These are phyloP conservation scores for Catharus bicknelli DNA, from an alignment of 2,113 vertebrate species.

Conservation along the genomic window DNA sequence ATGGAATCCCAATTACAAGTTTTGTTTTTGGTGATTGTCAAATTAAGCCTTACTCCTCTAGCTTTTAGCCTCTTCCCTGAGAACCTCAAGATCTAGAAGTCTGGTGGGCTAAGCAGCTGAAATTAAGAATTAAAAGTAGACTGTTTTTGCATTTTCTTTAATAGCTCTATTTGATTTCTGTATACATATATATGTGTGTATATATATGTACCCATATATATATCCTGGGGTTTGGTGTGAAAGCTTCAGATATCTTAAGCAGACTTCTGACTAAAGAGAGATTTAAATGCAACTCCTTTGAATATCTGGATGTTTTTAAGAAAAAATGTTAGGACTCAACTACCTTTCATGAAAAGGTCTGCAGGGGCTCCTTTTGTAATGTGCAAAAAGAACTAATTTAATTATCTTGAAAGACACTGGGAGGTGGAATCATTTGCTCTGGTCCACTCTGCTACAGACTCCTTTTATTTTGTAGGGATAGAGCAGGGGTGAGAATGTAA, in stretches of 20 bases:
- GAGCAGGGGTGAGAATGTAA: not conserved
- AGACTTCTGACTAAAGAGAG: not conserved
- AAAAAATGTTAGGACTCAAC: not conserved
- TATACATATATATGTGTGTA: not conserved
- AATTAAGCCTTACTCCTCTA: not conserved
- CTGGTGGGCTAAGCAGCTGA: not conserved
- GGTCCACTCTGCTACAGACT: not conserved
- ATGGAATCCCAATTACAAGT: not conserved
- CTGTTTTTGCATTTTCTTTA: not conserved
- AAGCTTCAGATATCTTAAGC: not conserved
- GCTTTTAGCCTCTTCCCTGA: not conserved
- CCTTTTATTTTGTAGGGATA: not conserved
- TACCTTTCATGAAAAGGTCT: not conserved
- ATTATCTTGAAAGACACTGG: not conserved
- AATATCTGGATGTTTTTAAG: not conserved
- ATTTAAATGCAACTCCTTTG: not conserved
- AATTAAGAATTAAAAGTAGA: not conserved
- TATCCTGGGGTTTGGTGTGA: not conserved
- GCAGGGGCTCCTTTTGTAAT: not conserved
- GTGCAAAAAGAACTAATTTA: not conserved
- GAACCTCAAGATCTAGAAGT: not conserved
- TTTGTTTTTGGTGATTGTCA: not conserved
- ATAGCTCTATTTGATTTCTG: not conserved
- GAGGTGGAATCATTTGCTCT: not conserved
- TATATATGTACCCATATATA: not conserved